phyloP scores from a whole-genome alignment of 2,113 vertebrate genomes.

The Puma concolor region DNA sequence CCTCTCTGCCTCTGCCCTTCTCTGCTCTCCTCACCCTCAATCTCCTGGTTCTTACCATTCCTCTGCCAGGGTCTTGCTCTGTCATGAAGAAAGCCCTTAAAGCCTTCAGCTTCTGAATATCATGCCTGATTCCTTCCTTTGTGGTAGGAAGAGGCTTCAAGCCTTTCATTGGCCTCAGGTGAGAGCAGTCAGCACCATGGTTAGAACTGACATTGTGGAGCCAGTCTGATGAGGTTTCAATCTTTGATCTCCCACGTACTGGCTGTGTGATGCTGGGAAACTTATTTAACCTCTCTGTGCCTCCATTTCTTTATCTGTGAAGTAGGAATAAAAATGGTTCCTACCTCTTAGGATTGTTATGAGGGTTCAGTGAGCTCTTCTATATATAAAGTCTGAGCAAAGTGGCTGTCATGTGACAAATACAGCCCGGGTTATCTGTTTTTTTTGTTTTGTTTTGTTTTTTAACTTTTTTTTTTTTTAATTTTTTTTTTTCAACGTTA shows the following conservation, averaged over 20 bases:
- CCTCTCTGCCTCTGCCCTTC: not conserved
- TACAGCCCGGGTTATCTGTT: not conserved
- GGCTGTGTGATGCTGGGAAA: not conserved
- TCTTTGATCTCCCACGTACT: not conserved
- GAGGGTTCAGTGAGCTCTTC: not conserved
- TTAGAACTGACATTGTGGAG: not conserved
- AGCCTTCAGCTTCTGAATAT: not conserved
- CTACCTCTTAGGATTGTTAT: not conserved
- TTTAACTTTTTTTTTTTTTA: too few relatives aligned
- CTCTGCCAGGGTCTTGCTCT: not conserved
- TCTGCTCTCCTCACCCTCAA: not conserved
- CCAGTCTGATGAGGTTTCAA: not conserved
- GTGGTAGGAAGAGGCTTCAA: not conserved
- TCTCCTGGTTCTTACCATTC: not conserved
- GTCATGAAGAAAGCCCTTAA: not conserved
- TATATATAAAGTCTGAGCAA: not conserved
- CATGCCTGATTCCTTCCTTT: not conserved
- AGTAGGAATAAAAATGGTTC: not conserved
- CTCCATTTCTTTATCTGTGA: not conserved
- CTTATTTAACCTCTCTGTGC: not conserved
- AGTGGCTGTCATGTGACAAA: not conserved
- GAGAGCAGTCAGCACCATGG: not conserved
- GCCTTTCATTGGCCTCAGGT: not conserved
- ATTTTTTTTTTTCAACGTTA: too few relatives aligned
- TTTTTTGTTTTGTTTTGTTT: too few relatives aligned